Base-by-base conservation (phyloP, 1,140 invertebrate genomes). In the Lanistes nyassanus region DNA sequence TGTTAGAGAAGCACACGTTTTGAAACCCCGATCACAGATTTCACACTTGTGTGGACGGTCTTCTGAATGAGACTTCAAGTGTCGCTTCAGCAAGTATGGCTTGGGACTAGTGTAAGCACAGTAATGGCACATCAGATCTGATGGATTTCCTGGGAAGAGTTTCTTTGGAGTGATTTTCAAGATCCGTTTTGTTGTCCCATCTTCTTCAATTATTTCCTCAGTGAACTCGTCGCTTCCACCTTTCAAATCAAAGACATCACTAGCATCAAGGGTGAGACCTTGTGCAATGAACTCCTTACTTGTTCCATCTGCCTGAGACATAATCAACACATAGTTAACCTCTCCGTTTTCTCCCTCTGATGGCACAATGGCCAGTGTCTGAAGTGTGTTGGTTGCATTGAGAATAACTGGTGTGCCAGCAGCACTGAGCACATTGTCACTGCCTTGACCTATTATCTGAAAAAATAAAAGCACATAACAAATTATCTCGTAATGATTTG, bases 31-130 rank as follows among this genome's bases (percentile, higher is more conserved):
- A 82, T 97, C 96, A 89, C 97, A 99, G 31, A 98, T 95, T 64
- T 93, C 94, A 88, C 96, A 99, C 86, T 97, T 98, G 86, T 97
- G 96, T 0, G 97, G 96, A 34, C 96, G 90, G 84, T 98, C 97
- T 85, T 97, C 95, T 0, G 95, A 97, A 89, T 99, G 97, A 2
- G 94, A 95, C 86, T 97, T 98, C 94, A 98, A 96, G 85, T 99
- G 97, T 0, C 97, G 92, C 0, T 95, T 94, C 6, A 99, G 90
- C 3, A 98, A 90, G 85, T 97, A 98, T 88, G 94, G 91, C 88
- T 97, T 97, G 1, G 94, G 93, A 87, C 94, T 95, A 0, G 94
- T 95, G 86, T 97, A 97, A 84, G 94, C 94, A 88, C 96, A 98
- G 83, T 96, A 96, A 81, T 94, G 94, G 86, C 96, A 97, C 92